phyloP scores from a whole-genome alignment of 1,140 invertebrate species.

The Portunus trituberculatus region DNA sequence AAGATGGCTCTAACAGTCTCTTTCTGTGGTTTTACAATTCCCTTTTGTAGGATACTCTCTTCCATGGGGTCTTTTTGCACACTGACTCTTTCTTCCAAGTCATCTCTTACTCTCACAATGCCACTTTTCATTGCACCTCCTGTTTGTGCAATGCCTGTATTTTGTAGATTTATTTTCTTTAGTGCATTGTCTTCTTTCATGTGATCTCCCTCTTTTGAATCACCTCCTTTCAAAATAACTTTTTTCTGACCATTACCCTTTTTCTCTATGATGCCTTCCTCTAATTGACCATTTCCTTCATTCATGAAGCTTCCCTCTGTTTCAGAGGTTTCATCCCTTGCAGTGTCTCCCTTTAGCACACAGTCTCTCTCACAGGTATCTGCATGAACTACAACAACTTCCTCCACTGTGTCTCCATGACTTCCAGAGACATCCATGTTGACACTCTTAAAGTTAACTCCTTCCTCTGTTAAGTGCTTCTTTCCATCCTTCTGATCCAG shows the following conservation, averaged over 20 bases:
- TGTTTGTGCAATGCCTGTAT: not conserved
- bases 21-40: not conserved
- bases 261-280: not conserved
- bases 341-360: not conserved
- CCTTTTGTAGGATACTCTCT: not conserved
- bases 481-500: too few species aligned
- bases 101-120: not conserved
- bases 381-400: not conserved
- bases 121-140: not conserved
- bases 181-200: not conserved
- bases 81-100: not conserved
- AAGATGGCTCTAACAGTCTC: not conserved
- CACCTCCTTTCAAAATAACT: too few species aligned
- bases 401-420: not conserved
- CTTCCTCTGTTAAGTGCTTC: too few species aligned
- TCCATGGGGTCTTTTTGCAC: not conserved
- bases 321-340: too few species aligned
- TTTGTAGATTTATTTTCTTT: not conserved
- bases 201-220: too few species aligned
- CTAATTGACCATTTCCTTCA: too few species aligned
- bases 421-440: not conserved
- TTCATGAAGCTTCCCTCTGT: too few species aligned
- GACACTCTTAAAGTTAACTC: not conserved
- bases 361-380: not conserved
- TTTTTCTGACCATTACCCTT: not conserved